A percentile compares a stretch with the other conserved stretches of the same genome.
Evolutionary conservation across 2,113 vertebrate species (phyloP).

Genomic region (Myocastor coypus): DNA sequence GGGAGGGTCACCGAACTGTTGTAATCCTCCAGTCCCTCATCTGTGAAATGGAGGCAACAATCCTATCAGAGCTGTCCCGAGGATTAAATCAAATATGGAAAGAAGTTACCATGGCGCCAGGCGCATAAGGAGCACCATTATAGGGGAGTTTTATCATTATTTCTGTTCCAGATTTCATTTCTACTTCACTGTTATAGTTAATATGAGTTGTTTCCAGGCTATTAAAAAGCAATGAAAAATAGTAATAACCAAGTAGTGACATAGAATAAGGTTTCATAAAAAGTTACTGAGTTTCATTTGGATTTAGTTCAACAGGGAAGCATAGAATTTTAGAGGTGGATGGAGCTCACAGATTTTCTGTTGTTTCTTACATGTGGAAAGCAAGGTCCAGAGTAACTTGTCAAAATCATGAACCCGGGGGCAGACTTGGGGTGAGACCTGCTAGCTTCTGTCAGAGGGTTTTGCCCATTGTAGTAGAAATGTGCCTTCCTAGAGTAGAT

Average conservation of each 20-base stretch:
- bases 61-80: slow-evolving; percentile 42
- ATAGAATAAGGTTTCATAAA: slow-evolving; percentile 52
- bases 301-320: slow-evolving; percentile 50
- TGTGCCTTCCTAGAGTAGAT: slow-evolving; percentile 22
- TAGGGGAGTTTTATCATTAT: slow-evolving; percentile 54
- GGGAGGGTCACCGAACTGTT: not conserved
- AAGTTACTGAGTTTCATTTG: slow-evolving; percentile 61
- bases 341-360: slow-evolving; percentile 4
- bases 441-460: not conserved
- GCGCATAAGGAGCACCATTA: slow-evolving; percentile 55
- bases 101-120: slow-evolving; percentile 1
- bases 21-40: not conserved
- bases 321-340: slow-evolving; percentile 49
- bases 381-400: slow-evolving; percentile 26
- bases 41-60: slow-evolving; percentile 51
- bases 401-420: slow-evolving; percentile 5
- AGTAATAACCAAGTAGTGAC: slow-evolving; percentile 58
- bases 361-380: slow-evolving; percentile 48
- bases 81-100: slow-evolving; percentile 54
- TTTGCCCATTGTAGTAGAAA: not conserved
- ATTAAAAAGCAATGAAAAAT: slow-evolving; percentile 70
- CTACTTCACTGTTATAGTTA: slow-evolving; percentile 49
- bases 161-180: slow-evolving; percentile 68
- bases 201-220: slow-evolving; percentile 59
- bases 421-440: not conserved